Percentiles rank a stretch among this genome's conserved stretches.
These are phyloP conservation scores for Propsilocerus akamusi DNA, from an alignment of 1,140 invertebrate genomes.

Conservation along the genomic window DNA sequence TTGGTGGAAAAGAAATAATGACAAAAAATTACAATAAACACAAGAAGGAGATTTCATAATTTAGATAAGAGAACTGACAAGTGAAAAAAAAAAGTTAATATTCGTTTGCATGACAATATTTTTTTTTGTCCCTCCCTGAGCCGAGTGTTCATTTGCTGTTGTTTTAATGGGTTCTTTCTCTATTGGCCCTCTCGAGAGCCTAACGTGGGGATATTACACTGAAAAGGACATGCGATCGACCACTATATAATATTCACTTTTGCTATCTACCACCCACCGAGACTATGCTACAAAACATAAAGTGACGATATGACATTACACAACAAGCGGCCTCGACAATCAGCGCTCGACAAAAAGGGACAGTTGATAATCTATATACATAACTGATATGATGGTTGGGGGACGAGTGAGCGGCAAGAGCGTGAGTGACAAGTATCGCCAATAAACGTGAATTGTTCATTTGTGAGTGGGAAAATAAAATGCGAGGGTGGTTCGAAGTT, in stretches of 20 bases:
- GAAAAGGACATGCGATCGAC: constrained; percentile 1
- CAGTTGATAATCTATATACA: neutral
- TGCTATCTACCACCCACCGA: no score
- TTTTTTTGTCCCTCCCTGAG: no score
- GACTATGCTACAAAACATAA: no score
- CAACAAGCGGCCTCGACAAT: neutral
- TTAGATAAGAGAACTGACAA: constrained; percentile 2
- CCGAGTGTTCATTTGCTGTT: no score
- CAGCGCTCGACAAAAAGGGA: neutral
- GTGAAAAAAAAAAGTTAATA: constrained; percentile 4
- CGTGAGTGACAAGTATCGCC: neutral
- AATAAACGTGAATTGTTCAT: neutral
- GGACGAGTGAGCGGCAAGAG: no score
- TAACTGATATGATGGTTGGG: neutral
- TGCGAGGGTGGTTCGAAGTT: no score
- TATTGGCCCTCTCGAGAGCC: no score
- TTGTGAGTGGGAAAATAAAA: neutral
- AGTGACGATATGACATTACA: no score
- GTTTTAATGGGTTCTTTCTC: no score
- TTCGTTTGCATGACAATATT: constrained; percentile 4
- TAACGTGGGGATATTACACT: no score
- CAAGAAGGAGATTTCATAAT: neutral
- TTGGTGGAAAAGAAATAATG: neutral
- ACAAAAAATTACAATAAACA: constrained; percentile 1
- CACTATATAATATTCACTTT: no score